Evolutionary conservation across 2,888 invertebrate species (phyloP), one percentile per base, ranked within the genome.

Genomic region (Tipula helvola): DNA sequence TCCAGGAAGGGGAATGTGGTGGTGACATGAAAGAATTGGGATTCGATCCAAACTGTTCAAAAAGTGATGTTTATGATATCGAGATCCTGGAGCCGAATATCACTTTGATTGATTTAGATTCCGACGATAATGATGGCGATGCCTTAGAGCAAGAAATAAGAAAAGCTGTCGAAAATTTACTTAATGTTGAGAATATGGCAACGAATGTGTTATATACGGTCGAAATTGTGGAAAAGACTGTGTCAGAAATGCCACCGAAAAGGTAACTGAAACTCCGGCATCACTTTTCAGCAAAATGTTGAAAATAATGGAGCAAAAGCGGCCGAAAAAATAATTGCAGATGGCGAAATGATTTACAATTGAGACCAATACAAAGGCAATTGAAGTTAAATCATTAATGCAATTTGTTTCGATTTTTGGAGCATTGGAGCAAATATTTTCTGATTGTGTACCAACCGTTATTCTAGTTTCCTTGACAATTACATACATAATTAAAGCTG

Each of bases 61-160:
- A 71, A 28, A 41, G 41, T 39, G 91, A 91, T 87, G 91, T 91
- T 86, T 91, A 91, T 86, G 91, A 92, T 88, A 90, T 91, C 12
- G 90, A 91, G 88, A 91, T 92, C 88, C 91, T 92, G 39, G 92
- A 92, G 87, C 91, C 91, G 2, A 90, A 91, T 88, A 91, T 91
- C 0, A 91, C 91, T 87, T 90, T 90, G 2, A 91, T 91, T 47
- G 91, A 90, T 44, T 89, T 91, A n/a, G 91, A 91, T 88, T 91
- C 91, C 0, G 92, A 91, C 86, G 90, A 90, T 87, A 91, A 91
- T 36, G 84, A 84, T 0, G 39, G 10, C 1, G 16, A n/a, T 18
- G 16, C 39, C 7, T 5, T n/a, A n/a, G 41, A 36, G 16, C 10
- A 13, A 0, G 36, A 36, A 13, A 83, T 36, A 1, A 13, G 36